Evolutionary conservation across 2,113 vertebrate species (phyloP).

Genomic region (Rhadina sibilatrix): DNA sequence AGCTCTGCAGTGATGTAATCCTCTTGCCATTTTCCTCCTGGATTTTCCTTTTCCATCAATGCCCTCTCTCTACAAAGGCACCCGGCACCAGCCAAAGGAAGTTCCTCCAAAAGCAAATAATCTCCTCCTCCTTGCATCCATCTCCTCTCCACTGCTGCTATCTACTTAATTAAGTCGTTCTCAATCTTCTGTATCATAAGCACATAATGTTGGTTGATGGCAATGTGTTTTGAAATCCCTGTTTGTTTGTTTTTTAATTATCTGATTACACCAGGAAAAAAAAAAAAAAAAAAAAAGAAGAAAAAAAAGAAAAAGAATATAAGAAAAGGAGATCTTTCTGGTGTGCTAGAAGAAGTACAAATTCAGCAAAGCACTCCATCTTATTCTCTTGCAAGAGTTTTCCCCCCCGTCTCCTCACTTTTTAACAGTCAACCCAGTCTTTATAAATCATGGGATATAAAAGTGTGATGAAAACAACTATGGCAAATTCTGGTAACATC

Average conservation of each 20-base stretch:
- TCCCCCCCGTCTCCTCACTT: not conserved
- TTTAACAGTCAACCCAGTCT: not conserved
- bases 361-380: not conserved
- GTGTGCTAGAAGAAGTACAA: not conserved
- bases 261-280: not conserved
- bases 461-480: not conserved
- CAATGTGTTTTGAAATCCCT: constrained; percentile 40
- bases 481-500: not conserved
- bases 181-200: constrained; percentile 45
- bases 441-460: not conserved
- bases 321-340: not conserved
- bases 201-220: constrained; percentile 14
- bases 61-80: not conserved
- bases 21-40: not conserved
- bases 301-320: no score
- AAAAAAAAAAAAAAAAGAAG: not conserved
- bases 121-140: not conserved
- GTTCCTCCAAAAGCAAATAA: not conserved
- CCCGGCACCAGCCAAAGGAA: not conserved
- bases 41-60: not conserved
- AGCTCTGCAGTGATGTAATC: not conserved
- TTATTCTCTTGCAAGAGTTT: not conserved
- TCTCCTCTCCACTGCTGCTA: constrained; percentile 4
- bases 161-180: constrained; percentile 28
- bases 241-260: constrained; percentile 55